Conservation (phyloP, 2,888 invertebrate genomes). For the Hipparchia semele region DNA sequence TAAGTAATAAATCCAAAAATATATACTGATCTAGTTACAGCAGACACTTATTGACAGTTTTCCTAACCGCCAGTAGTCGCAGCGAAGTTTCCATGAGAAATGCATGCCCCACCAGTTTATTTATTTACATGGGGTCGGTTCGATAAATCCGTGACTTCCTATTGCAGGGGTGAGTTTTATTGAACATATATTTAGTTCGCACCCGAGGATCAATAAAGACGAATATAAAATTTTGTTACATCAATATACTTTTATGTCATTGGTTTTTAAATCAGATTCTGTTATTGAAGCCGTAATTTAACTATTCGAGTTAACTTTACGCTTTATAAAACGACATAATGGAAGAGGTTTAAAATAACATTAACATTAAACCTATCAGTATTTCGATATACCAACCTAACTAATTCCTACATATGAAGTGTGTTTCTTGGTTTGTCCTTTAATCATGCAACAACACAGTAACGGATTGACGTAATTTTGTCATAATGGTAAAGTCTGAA, state of each 20-base stretch:
- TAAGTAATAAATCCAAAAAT: background rate
- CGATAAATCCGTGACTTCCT: constrained; percentile 79
- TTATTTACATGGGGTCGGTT: constrained; percentile 81
- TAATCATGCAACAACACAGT: no score
- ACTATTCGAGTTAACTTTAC: no score
- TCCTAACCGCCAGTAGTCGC: constrained; percentile 62
- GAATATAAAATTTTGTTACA: constrained; percentile 62
- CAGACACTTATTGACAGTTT: constrained; percentile 60
- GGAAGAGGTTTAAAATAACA: no score
- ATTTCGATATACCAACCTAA: no score
- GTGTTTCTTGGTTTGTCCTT: no score
- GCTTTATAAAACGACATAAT: no score
- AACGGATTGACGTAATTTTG: no score
- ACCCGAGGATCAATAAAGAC: constrained; percentile 72
- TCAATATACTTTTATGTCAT: constrained; percentile 20
- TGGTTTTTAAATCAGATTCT: background rate
- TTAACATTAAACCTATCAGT: no score
- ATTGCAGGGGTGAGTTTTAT: constrained; percentile 77
- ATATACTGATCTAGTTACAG: background rate
- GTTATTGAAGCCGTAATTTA: background rate
- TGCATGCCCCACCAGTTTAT: constrained; percentile 77
- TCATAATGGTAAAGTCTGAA: no score
- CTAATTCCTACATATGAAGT: no score
- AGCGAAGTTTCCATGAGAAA: constrained; percentile 72
- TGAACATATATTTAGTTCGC: constrained; percentile 79